Conservation (phyloP, 2,888 invertebrate genomes). For the Timema cristinae region DNA sequence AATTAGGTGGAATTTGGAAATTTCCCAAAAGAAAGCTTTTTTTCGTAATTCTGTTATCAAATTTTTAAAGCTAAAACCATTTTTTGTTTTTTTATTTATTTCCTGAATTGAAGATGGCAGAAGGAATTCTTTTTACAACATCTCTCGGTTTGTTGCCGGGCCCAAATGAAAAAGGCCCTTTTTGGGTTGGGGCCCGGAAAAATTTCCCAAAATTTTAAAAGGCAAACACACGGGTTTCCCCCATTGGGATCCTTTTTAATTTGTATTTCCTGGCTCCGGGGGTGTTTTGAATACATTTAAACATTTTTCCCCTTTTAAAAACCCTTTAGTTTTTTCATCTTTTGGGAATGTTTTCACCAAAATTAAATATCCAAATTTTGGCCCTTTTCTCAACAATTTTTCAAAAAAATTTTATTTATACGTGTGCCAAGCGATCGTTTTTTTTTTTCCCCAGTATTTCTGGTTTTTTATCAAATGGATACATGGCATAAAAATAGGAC, state of each 20-base stretch:
- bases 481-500: slow-evolving; percentile 26
- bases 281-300: background rate
- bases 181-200: background rate
- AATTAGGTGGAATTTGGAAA: no score
- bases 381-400: slow-evolving; percentile 31
- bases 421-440: slow-evolving; percentile 30
- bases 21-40: no score
- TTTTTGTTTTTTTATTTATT: background rate
- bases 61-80: background rate
- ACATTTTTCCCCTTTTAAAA: no score
- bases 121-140: background rate
- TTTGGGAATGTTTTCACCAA: slow-evolving; percentile 30
- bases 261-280: background rate
- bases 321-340: slow-evolving; percentile 4
- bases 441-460: slow-evolving; percentile 27
- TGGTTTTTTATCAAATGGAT: slow-evolving; percentile 34
- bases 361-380: slow-evolving; percentile 25
- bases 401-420: slow-evolving; percentile 33
- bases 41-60: background rate
- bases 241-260: background rate
- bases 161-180: background rate
- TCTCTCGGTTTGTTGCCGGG: background rate
- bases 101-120: background rate
- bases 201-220: background rate
- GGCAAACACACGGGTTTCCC: background rate